Base-by-base conservation (phyloP, 2,888 invertebrate species). In the Unio pictorum region DNA sequence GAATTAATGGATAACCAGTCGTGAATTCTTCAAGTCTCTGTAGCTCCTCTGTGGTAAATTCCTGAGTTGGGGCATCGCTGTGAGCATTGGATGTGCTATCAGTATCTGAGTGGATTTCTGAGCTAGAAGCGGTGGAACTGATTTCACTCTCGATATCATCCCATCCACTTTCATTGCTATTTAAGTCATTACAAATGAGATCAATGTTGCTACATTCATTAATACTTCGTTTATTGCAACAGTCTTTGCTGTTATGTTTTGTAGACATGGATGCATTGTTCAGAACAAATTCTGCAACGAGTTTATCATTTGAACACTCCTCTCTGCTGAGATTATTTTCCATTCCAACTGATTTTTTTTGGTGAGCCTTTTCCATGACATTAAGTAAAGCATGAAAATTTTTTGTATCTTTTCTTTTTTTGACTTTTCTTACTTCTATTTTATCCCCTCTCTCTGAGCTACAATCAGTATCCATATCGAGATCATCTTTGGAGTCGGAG, bases 171-270 rank as follows among this genome's bases (percentile, higher is more conserved):
- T 83, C 84, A 65, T 75, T 79, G 55, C 80, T 81, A 63, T 80
- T 82, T 55, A 88, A 80, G 73, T 89, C 88, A 76, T 89, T 88
- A 78, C 88, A 87, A 60, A 89, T 89, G 45, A 89, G 76, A 34
- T 88, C 86, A 26, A 89, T 84, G 73, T 87, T 88, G 57, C 86
- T 83, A 79, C 83, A 85, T 66, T 87, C 86, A 11, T 81, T 83
- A 71, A 87, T 85, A 68, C 77, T 85, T 64, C 76, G 80, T 60
- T 81, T 81, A 66, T 80, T 82, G 55, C 68, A 67, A 64, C 72
- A 72, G 60, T 66, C 67, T 54, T 67, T 70, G n/a, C 67, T 63
- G n/a, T 64, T 64, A 45, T 57, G 55, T 61, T 76, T 80, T 18
- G 63, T 69, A n/a, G 74, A 69, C 60, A 71, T 73, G 54, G 74